Base-by-base conservation (phyloP, 2,113 vertebrate genomes). In the Cryptotis parvus region DNA sequence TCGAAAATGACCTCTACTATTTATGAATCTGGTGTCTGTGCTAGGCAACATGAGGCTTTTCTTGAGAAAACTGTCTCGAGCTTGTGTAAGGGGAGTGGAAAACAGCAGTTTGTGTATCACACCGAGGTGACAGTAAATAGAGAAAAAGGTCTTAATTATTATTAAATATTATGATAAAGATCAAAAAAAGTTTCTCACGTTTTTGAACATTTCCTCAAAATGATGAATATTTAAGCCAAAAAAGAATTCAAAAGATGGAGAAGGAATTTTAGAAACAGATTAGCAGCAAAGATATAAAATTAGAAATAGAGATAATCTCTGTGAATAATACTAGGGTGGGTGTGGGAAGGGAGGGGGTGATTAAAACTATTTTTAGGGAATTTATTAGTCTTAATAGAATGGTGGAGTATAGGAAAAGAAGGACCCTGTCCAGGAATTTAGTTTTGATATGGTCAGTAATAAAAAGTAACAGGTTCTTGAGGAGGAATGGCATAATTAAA, bases 221-320 rank as follows among this genome's bases (percentile, higher is more conserved):
- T 66, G 39, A 80, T 58, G 74, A 86, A 72, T 84, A 77, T 31
- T 76, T 77, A 77, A 84, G 49, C n/a, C 41, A 72, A 69, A n/a
- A 31, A 72, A 86, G 1, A 31, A 45, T 41, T 79, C 0, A 45
- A 55, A 45, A 55, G 18, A 45, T 3, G 22, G 22, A 82, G 63
- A 89, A 92, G 3, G 2, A 3, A 29, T 76, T 87, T 87, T 63
- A 91, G 15, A 18, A 78, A 52, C n/a, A 39, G 9, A 15, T 5
- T n/a, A 76, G 35, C 10, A 75, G 2, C n/a, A 70, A 69, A 66
- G 14, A 43, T 6, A 43, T 4, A 81, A 73, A 91, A 63, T 43
- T 58, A 74, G 81, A 94, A 88, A 52, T 29, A 58, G 58, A 82
- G 26, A n/a, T n/a, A 74, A 39, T 58, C 31, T 18, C 0, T 49